phyloP scores from a whole-genome alignment of 1,140 invertebrate species.

The Epicauta chinensis region DNA sequence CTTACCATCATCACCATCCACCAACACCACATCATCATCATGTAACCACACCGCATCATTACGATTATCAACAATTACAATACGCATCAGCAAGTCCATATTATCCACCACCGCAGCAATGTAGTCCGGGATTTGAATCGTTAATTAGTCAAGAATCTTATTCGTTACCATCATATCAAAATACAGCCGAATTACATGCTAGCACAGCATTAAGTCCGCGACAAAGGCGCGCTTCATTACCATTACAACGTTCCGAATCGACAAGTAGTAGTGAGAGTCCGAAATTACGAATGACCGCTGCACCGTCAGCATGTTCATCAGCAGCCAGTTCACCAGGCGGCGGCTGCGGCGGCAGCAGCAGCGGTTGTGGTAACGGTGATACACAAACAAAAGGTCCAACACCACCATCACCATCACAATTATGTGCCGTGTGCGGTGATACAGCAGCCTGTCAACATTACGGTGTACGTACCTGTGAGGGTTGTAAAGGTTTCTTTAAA shows the following conservation, averaged over 20 bases:
- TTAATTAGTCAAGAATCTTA: slow-evolving; percentile 52
- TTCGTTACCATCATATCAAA: slow-evolving; percentile 53
- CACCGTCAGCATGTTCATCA: slow-evolving; percentile 58
- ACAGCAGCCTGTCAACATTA: slow-evolving; percentile 98
- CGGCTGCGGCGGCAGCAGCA: slow-evolving; percentile 30
- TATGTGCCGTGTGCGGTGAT: slow-evolving; percentile 98
- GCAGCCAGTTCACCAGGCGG: slow-evolving; percentile 59
- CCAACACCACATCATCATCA: slow-evolving; percentile 40
- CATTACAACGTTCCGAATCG: slow-evolving; percentile 68
- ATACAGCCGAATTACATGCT: slow-evolving; percentile 51
- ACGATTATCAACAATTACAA: slow-evolving; percentile 54
- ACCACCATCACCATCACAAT: slow-evolving; percentile 69
- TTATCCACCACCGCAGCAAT: slow-evolving; percentile 50
- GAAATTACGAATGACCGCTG: slow-evolving; percentile 51
- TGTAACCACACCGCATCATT: slow-evolving; percentile 46
- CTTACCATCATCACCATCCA: slow-evolving; percentile 47
- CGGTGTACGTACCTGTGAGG: slow-evolving; percentile 95
- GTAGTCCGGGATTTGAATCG: slow-evolving; percentile 48
- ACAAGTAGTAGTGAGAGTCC: slow-evolving; percentile 63
- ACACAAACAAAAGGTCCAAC: slow-evolving; percentile 46
- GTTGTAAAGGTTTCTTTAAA: slow-evolving; percentile 95
- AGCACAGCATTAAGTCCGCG: slow-evolving; percentile 52
- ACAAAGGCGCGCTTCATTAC: slow-evolving; percentile 63
- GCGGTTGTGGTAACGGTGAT: slow-evolving; percentile 36
- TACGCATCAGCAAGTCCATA: slow-evolving; percentile 49